A percentile compares a stretch with the other conserved stretches of the same genome.
Evolutionary conservation across 2,113 vertebrate genomes (phyloP).

Genomic region (Thymallus thymallus): DNA sequence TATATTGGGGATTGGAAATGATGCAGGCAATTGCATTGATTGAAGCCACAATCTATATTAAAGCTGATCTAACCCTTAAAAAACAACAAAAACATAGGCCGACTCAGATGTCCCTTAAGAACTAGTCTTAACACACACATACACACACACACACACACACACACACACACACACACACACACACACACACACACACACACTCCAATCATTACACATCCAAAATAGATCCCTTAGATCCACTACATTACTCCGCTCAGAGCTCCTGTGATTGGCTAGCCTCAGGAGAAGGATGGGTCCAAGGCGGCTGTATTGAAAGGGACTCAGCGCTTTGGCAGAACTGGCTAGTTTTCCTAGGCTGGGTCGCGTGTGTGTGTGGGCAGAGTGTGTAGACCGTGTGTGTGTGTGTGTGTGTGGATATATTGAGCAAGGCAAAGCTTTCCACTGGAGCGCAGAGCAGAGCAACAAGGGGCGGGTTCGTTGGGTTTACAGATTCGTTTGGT

Average conservation of each 20-base stretch:
- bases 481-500: slow-evolving; percentile 72
- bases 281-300: slow-evolving; percentile 30
- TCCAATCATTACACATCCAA: no score
- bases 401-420: slow-evolving; percentile 29
- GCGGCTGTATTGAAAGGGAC: slow-evolving; percentile 33
- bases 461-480: slow-evolving; percentile 48
- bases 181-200: neutral
- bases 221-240: neutral
- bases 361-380: slow-evolving; percentile 20
- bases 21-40: no score
- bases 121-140: neutral
- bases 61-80: no score
- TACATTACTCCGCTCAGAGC: neutral
- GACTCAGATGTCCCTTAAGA: slow-evolving; percentile 38
- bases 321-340: slow-evolving; percentile 31
- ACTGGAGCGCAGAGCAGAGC: slow-evolving; percentile 57
- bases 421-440: slow-evolving; percentile 50
- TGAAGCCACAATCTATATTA: no score
- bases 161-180: no score
- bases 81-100: slow-evolving; percentile 3
- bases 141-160: no score
- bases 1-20: no score
- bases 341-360: neutral
- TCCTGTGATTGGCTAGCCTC: slow-evolving; percentile 34
- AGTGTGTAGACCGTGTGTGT: slow-evolving; percentile 3